phyloP scores from a whole-genome alignment of 64 coral and sea anemone genomes.

The Montipora efflorescens region DNA sequence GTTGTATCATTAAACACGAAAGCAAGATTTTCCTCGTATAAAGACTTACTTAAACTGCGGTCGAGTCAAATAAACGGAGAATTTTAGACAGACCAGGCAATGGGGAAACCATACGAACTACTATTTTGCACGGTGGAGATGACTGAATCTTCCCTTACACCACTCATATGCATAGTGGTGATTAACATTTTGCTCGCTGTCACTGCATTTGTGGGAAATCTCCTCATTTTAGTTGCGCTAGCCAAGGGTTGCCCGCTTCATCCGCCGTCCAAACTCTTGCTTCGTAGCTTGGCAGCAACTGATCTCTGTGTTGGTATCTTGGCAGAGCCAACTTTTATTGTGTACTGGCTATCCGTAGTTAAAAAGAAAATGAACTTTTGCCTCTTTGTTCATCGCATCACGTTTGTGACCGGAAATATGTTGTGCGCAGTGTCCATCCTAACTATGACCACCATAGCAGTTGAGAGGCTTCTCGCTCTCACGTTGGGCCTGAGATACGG shows the following conservation, averaged over 20 bases:
- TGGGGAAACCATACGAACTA: neutral
- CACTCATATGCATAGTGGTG: neutral
- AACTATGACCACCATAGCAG: neutral
- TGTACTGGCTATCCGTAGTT: slow-evolving; percentile 2
- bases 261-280: slow-evolving; percentile 16
- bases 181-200: neutral
- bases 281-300: neutral
- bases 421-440: neutral
- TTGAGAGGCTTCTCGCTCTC: neutral
- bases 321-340: neutral
- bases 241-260: neutral
- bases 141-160: neutral
- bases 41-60: too few relatives aligned
- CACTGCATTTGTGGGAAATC: neutral
- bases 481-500: neutral
- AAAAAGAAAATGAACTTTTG: neutral
- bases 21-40: too few relatives aligned
- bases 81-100: neutral
- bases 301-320: neutral
- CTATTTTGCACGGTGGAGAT: neutral
- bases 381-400: neutral
- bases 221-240: neutral
- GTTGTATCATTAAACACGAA: too few relatives aligned
- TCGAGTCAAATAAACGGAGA: neutral
- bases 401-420: neutral